These are phyloP conservation scores for Coenonympha glycerion DNA, from an alignment of 2,888 invertebrate genomes.

Conservation along the genomic window DNA sequence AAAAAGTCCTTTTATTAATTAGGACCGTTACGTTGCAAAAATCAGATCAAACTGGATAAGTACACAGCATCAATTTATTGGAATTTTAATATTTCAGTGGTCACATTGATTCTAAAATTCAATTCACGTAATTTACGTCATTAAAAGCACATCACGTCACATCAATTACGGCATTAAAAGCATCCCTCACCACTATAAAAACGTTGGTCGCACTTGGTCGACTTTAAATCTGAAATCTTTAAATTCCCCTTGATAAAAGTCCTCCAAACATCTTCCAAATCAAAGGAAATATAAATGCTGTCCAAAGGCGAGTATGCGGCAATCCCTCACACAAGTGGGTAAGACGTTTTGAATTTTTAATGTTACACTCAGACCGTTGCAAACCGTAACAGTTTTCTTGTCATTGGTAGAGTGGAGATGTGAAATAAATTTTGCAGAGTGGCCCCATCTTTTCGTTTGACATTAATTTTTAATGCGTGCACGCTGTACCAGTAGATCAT, in stretches of 20 bases:
- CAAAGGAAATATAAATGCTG: constrained; percentile 75
- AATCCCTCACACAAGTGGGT: constrained; percentile 77
- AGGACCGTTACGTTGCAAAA: too few relatives aligned
- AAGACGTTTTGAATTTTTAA: constrained; percentile 74
- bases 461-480: constrained; percentile 73
- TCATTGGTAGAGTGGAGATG: constrained; percentile 74
- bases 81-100: background rate
- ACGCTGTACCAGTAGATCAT: constrained; percentile 64
- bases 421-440: constrained; percentile 77
- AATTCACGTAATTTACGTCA: background rate
- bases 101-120: background rate
- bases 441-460: constrained; percentile 75
- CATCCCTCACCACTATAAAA: background rate
- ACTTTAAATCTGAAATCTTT: constrained; percentile 18
- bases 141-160: background rate
- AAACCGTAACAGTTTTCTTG: constrained; percentile 77
- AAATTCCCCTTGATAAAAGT: constrained; percentile 31
- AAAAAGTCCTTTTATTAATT: background rate
- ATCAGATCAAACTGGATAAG: too few relatives aligned
- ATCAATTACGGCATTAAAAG: background rate
- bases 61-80: too few relatives aligned
- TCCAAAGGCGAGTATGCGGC: constrained; percentile 73
- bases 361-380: constrained; percentile 76
- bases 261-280: constrained; percentile 56
- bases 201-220: constrained; percentile 13